Evolutionary conservation across 2,888 invertebrate genomes (phyloP).

Genomic region (Sesia apiformis): DNA sequence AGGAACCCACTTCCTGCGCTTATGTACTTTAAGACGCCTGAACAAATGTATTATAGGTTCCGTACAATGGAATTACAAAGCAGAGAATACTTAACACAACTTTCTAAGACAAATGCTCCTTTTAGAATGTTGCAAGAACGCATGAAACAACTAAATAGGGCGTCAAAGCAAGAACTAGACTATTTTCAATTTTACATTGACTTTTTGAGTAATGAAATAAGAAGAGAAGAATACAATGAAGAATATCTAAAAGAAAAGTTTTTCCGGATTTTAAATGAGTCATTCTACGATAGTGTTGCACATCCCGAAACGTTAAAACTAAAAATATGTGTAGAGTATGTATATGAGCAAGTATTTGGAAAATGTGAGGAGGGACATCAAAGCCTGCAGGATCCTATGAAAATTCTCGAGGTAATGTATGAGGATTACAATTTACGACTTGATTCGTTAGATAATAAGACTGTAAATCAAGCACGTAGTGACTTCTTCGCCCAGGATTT

Average conservation of each 20-base stretch:
- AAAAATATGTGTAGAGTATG: constrained; percentile 64
- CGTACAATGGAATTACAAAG: constrained; percentile 64
- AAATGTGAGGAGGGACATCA: constrained; percentile 66
- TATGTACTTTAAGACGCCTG: constrained; percentile 44
- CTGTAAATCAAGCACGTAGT: constrained; percentile 53
- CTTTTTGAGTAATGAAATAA: constrained; percentile 41
- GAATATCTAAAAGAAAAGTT: constrained; percentile 51
- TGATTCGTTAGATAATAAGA: constrained; percentile 56
- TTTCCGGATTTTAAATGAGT: constrained; percentile 50
- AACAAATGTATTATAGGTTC: constrained; percentile 56
- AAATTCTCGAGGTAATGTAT: constrained; percentile 61
- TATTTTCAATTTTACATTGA: constrained; percentile 63
- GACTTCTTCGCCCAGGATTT: constrained; percentile 62
- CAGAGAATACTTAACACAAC: constrained; percentile 56
- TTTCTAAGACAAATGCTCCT: constrained; percentile 51
- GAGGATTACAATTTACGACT: constrained; percentile 59
- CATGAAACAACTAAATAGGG: constrained; percentile 43
- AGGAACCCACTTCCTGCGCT: constrained; percentile 35
- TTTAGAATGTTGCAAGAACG: constrained; percentile 40
- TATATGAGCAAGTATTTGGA: constrained; percentile 61
- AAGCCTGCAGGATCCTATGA: constrained; percentile 57
- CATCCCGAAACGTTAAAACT: constrained; percentile 52
- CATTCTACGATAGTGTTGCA: constrained; percentile 57
- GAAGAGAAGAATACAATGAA: constrained; percentile 51
- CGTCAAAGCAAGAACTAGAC: constrained; percentile 49